These are phyloP conservation scores for Hoplostethus mediterraneus DNA, from an alignment of 2,797 vertebrate genomes.

Conservation along the genomic window DNA sequence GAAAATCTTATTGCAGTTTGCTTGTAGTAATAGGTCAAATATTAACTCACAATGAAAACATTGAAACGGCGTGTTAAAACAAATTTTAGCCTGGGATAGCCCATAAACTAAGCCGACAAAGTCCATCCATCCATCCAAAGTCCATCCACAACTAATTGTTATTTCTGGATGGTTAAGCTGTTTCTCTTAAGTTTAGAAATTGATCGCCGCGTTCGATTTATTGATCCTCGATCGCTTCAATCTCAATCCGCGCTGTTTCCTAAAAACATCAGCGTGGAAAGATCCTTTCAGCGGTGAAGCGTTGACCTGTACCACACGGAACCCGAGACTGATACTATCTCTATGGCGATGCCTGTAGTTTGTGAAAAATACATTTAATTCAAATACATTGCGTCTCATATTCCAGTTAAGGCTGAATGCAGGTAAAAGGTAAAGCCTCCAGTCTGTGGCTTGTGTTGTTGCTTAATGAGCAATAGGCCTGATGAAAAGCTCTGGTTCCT, in stretches of 20 bases:
- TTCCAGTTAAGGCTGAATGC: no score
- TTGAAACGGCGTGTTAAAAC: no score
- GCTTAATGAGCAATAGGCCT: not conserved
- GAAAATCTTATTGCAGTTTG: no score
- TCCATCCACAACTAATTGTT: no score
- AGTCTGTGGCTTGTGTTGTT: no score
- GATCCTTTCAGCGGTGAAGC: conserved; percentile 36
- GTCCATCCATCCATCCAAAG: not conserved
- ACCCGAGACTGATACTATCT: not conserved
- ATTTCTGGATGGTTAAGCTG: conserved; percentile 46
- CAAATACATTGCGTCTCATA: no score
- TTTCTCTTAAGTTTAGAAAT: conserved; percentile 63
- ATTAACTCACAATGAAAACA: no score
- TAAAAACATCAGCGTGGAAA: conserved; percentile 59
- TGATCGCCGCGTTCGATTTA: conserved; percentile 67
- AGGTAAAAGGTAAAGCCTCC: no score
- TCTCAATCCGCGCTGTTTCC: conserved; percentile 49
- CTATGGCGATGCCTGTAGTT: no score
- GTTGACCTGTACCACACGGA: conserved; percentile 54
- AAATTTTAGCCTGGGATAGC: no score
- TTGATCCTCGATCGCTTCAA: conserved; percentile 72
- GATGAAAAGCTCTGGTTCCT: not conserved
- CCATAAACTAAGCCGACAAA: conserved; percentile 9
- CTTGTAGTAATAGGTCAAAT: no score
- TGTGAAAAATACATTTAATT: conserved; percentile 42